Conservation (phyloP, 2,113 vertebrate genomes). For the Psettodes erumei region DNA sequence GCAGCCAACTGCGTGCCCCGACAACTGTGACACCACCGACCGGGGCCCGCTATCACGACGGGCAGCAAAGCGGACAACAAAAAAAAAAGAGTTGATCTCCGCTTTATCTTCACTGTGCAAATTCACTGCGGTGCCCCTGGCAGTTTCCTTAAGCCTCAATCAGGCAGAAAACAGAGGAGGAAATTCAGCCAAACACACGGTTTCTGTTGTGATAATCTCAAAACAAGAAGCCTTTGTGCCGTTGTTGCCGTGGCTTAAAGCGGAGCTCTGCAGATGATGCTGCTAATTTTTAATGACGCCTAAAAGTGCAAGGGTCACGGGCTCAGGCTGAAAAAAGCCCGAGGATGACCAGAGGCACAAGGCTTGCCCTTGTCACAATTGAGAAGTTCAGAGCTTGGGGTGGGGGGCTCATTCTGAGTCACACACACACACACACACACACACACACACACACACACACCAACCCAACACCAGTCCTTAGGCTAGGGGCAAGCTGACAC, state of each 20-base stretch:
- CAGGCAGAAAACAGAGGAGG: slow-evolving; percentile 44
- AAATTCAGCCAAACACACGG: slow-evolving; percentile 28
- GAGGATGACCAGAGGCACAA: slow-evolving; percentile 51
- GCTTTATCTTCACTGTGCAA: slow-evolving; percentile 53
- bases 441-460: slow-evolving; percentile 54
- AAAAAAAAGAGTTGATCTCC: slow-evolving; percentile 54
- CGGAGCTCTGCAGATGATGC: slow-evolving; percentile 25
- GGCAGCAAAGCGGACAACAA: slow-evolving; percentile 18
- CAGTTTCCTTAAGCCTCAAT: slow-evolving; percentile 50
- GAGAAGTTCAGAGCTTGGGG: slow-evolving; percentile 53
- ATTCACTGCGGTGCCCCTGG: slow-evolving; percentile 11
- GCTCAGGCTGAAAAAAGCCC: slow-evolving; percentile 37
- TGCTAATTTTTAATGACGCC: slow-evolving; percentile 45
- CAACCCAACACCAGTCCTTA: slow-evolving; percentile 51
- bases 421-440: slow-evolving; percentile 61
- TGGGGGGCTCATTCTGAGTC: slow-evolving; percentile 61
- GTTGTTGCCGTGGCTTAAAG: slow-evolving; percentile 51
- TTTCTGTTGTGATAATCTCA: slow-evolving; percentile 54
- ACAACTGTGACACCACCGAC: slow-evolving; percentile 72
- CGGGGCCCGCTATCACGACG: slow-evolving; percentile 37
- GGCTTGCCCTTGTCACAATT: slow-evolving; percentile 61
- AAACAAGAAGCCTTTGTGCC: slow-evolving; percentile 56
- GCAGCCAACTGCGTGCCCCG: slow-evolving; percentile 66
- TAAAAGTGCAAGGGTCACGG: slow-evolving; percentile 38
- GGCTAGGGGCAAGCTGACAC: slow-evolving; percentile 59